Percentiles rank a stretch among this genome's conserved stretches.
These are phyloP conservation scores for Penaeus japonicus DNA, from an alignment of 1,140 invertebrate species.

Conservation along the genomic window DNA sequence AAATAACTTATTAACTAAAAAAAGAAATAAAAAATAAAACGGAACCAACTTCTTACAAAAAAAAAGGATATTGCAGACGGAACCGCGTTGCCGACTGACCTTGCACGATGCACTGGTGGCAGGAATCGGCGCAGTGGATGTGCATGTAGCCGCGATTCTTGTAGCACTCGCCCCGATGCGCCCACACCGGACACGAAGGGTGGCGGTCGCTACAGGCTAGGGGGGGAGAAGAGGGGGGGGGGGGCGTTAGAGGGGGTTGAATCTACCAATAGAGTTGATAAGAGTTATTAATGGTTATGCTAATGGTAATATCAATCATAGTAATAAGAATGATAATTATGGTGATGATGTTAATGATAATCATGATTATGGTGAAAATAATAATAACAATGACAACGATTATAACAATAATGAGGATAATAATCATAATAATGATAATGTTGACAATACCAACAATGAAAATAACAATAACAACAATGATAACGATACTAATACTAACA, in stretches of 20 bases:
- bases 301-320: no score
- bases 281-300: neutral
- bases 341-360: no score
- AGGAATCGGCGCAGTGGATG: conserved; percentile 50
- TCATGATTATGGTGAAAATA: no score
- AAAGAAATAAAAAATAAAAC: no score
- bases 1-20: no score
- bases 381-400: no score
- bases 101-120: conserved; percentile 49
- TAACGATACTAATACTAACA: no score
- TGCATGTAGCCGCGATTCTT: conserved; percentile 54
- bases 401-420: no score
- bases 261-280: neutral
- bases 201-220: conserved; percentile 50
- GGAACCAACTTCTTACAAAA: neutral
- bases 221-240: neutral
- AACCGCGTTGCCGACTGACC: conserved; percentile 6
- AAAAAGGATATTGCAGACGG: neutral
- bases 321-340: no score
- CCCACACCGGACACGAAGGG: conserved; percentile 35
- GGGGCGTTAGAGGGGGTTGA: neutral
- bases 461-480: no score
- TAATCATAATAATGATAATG: no score
- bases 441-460: no score
- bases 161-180: conserved; percentile 40